Percentiles rank a stretch among this genome's conserved stretches.
Evolutionary conservation across 2,797 vertebrate genomes (phyloP).

Genomic region (Microtus californicus): DNA sequence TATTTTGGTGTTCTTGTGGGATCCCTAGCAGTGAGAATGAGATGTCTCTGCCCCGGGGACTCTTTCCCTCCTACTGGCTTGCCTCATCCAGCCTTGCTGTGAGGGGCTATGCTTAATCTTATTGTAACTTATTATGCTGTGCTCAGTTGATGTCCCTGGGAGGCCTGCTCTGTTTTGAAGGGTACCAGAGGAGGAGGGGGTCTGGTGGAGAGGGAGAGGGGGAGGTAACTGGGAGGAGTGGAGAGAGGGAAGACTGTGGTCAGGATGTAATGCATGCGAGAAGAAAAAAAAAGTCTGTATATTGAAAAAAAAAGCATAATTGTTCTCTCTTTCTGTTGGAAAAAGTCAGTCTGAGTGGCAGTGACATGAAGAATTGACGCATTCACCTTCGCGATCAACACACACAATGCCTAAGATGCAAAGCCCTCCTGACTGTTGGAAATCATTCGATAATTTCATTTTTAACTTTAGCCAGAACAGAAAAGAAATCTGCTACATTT

Average conservation of each 20-base stretch:
- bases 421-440: slow-evolving; percentile 13
- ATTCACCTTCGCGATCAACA: not conserved
- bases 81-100: not conserved
- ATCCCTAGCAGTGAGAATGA: not conserved
- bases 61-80: not conserved
- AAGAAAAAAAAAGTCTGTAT: not conserved
- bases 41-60: not conserved
- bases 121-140: not conserved
- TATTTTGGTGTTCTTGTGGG: not conserved
- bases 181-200: not conserved
- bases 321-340: not conserved
- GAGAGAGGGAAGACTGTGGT: not conserved
- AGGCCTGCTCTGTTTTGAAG: not conserved
- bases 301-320: too few species aligned
- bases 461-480: slow-evolving; percentile 66
- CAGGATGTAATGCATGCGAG: not conserved
- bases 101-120: not conserved
- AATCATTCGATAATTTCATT: slow-evolving; percentile 67
- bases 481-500: slow-evolving; percentile 55
- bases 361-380: not conserved
- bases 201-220: not conserved
- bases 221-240: not conserved
- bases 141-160: not conserved
- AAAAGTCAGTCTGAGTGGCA: not conserved
- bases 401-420: not conserved